Percentiles rank a stretch among this genome's conserved stretches.
These are phyloP conservation scores for Oikopleura dioica DNA, from an alignment of 23 tunicate species.

Conservation along the genomic window DNA sequence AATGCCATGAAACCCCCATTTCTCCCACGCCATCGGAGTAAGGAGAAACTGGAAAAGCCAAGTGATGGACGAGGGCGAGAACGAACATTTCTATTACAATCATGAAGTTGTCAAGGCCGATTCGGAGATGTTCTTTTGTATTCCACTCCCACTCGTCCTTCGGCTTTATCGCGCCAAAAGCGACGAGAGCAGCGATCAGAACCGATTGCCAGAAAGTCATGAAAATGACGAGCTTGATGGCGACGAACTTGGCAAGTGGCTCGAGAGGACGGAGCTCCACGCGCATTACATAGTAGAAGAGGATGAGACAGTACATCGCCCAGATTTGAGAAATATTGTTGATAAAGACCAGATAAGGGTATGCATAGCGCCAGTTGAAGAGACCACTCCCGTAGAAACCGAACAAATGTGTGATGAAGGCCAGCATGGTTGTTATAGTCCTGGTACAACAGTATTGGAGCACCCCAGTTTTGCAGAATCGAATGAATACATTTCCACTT, in stretches of 20 bases:
- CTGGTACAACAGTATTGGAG: conserved; percentile 54
- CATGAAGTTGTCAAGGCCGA: conserved; percentile 30
- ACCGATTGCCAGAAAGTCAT: conserved; percentile 64
- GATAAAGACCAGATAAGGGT: conserved; percentile 48
- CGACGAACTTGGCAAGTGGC: conserved; percentile 63
- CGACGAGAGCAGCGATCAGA: conserved; percentile 26
- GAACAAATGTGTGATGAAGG: conserved; percentile 37
- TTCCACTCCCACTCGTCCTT: conserved; percentile 45
- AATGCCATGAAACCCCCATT: conserved; percentile 54
- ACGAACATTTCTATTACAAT: conserved; percentile 53
- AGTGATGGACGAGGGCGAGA: conserved; percentile 76
- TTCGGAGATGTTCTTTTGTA: conserved; percentile 22
- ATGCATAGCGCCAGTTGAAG: conserved; percentile 28
- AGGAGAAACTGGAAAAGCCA: conserved; percentile 48
- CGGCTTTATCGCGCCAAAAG: conserved; percentile 23
- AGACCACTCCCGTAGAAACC: conserved; percentile 43
- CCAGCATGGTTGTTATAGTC: conserved; percentile 50
- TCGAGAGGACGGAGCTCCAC: conserved; percentile 77
- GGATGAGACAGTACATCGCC: conserved; percentile 80
- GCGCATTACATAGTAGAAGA: conserved; percentile 52
- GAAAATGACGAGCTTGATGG: conserved; percentile 75
- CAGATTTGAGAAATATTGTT: conserved; percentile 77
- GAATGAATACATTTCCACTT: conserved; percentile 72
- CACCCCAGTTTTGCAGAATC: conserved; percentile 72
- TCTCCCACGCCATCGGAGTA: conserved; percentile 36